A percentile compares a stretch with the other conserved stretches of the same genome.
phyloP scores from a whole-genome alignment of 2,797 vertebrate genomes.

The Myotis planiceps region DNA sequence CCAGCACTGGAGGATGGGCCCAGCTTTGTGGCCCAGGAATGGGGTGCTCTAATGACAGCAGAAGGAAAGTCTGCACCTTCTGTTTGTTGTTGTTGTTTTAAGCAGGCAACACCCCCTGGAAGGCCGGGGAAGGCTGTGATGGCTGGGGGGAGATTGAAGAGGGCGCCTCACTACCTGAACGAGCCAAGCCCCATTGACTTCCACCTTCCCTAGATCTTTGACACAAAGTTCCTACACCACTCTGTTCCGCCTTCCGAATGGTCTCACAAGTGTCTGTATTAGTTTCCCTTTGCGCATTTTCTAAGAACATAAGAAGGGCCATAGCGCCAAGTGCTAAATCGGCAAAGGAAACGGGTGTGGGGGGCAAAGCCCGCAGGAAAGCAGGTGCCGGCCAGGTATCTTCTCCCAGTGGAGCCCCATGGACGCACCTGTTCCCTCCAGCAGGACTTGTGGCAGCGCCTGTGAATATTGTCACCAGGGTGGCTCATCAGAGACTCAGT shows the following conservation, averaged over 20 bases:
- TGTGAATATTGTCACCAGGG: background rate
- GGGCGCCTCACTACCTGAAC: rapidly evolving
- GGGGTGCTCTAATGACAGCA: background rate
- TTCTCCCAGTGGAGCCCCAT: background rate
- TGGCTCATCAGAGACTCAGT: background rate
- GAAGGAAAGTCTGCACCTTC: background rate
- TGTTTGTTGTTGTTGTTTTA: background rate
- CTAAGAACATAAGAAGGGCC: background rate
- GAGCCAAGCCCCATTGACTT: background rate
- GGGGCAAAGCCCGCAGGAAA: background rate
- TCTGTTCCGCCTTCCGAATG: background rate
- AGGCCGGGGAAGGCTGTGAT: background rate
- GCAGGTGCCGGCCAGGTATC: background rate
- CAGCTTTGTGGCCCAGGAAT: background rate
- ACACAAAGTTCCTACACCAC: background rate
- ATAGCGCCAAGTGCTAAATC: background rate
- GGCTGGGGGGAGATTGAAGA: background rate
- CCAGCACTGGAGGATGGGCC: background rate
- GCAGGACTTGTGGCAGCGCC: background rate
- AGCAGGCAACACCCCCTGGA: background rate
- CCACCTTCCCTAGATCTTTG: background rate
- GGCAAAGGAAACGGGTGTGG: background rate
- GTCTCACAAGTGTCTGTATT: background rate
- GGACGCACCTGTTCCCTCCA: background rate
- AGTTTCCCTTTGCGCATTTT: background rate